Conservation (phyloP, 2,113 vertebrate species). For the Cyphotilapia sp. region DNA sequence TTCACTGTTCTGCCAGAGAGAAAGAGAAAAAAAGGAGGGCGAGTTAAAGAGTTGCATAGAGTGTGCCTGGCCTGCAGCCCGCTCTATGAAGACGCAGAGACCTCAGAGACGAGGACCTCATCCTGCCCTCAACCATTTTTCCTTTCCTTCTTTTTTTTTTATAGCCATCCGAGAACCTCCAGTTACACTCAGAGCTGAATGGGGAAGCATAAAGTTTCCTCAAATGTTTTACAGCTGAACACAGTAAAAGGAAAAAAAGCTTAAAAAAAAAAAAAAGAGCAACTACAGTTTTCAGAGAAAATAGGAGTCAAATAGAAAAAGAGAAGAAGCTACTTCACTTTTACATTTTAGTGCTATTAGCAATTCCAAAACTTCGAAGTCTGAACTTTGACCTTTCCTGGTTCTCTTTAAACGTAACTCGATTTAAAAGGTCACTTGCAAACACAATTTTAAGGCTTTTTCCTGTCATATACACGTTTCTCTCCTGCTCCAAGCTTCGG, state of each 20-base stretch:
- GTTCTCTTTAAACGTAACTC: neutral
- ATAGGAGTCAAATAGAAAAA: neutral
- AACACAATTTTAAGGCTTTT: conserved; percentile 19
- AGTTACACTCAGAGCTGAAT: conserved; percentile 60
- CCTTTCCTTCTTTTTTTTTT: conserved; percentile 58
- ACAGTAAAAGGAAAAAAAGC: neutral
- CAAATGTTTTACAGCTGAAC: conserved; percentile 72
- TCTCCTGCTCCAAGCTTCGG: neutral
- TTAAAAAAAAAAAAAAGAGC: neutral
- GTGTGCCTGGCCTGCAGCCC: conserved; percentile 49
- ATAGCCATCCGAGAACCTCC: conserved; percentile 59
- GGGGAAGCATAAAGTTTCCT: conserved; percentile 68
- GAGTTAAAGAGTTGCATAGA: conserved; percentile 24
- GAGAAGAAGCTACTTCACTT: conserved; percentile 16
- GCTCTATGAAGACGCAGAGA: conserved; percentile 42
- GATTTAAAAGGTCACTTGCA: neutral
- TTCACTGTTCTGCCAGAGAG: conserved; percentile 27
- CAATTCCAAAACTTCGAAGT: conserved; percentile 16
- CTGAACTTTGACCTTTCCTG: conserved; percentile 29
- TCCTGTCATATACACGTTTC: neutral
- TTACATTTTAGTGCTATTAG: neutral
- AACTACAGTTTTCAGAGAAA: conserved; percentile 15
- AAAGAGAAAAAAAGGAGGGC: neutral
- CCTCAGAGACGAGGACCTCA: conserved; percentile 57
- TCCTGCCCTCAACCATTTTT: conserved; percentile 66